A percentile compares a stretch with the other conserved stretches of the same genome.
Conservation (phyloP, 2,113 vertebrate genomes). For the Forbesichthys agassizii region DNA sequence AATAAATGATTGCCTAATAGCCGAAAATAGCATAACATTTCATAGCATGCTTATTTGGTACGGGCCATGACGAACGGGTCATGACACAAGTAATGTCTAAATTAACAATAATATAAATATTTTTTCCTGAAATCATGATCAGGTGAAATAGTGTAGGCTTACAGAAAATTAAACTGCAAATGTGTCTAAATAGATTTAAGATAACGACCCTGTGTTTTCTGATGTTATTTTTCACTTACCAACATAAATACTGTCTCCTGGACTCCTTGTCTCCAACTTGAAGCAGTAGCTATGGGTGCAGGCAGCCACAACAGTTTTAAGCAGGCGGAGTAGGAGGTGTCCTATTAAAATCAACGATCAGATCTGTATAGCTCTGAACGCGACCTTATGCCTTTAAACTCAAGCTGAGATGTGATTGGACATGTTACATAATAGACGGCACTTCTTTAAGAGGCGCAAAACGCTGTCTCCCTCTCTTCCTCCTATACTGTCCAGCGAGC, state of each 20-base stretch:
- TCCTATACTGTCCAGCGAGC: too few species aligned
- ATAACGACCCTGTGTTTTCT: too few species aligned
- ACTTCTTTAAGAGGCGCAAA: constrained; percentile 7
- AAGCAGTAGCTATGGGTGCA: neutral
- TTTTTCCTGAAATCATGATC: too few species aligned
- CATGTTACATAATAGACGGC: constrained; percentile 65
- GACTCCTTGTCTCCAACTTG: constrained; percentile 12
- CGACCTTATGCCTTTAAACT: constrained; percentile 48
- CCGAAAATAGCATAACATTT: neutral
- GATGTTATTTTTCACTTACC: constrained; percentile 37
- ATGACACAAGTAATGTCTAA: too few species aligned
- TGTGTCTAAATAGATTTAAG: too few species aligned
- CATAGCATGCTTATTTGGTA: neutral
- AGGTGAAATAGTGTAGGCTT: too few species aligned
- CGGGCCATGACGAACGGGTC: too few species aligned
- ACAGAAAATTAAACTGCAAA: too few species aligned
- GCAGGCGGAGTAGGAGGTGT: constrained; percentile 47
- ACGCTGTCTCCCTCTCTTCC: too few species aligned
- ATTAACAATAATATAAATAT: too few species aligned
- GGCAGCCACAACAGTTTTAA: constrained; percentile 44
- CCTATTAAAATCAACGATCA: constrained; percentile 28
- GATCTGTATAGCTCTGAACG: constrained; percentile 50
- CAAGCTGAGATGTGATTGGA: constrained; percentile 54
- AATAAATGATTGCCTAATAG: neutral
- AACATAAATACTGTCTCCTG: neutral